Evolutionary conservation across 2,797 vertebrate species (phyloP), one percentile per base, ranked within the genome.

Genomic region (Phataginus tetradactyla): DNA sequence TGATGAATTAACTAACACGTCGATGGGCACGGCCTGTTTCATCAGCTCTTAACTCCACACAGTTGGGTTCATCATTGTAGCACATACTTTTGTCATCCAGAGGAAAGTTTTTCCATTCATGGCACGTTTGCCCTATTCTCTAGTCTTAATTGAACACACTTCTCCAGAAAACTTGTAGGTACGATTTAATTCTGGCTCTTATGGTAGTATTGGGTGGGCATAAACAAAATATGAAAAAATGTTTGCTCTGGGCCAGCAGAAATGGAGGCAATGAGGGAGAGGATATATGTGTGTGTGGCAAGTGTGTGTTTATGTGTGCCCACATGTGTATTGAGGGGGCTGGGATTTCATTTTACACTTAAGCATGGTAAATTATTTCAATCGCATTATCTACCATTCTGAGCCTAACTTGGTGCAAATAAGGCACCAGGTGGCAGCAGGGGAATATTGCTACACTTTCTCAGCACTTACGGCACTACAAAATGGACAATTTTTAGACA

Each of bases 361-460:
- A 84, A 91, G 39, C 49, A 4, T 66, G 42, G 45, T 64, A 72
- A 87, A 63, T 83, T 78, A 66, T 53, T 88, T 66, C 34, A 42
- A 39, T 51, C 72, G 49, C 61, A 4, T 91, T 37, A 55, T 61
- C 66, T 86, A 59, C 13, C 39, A 27, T 63, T 86, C 75, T 34
- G 66, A 90, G 81, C 39, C 15, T 92, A 57, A 90, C 85, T 68
- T 51, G 25, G 39, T 59, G 79, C 91, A 83, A 94, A 91, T 81
- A 95, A 95, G 78, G 93, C 90, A 96, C 85, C 79, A 93, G 97
- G 72, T 91, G 87, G 95, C 92, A 93, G 75, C 71, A 84, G 74
- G 93, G 61, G n/a, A 42, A 80, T 59, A 49, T 39, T 68, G 23
- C 39, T 57, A 25, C 18, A 34, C 66, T 32, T 83, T 66, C 64